Base-by-base conservation (phyloP, 1,140 invertebrate species). In the Melanaphis sacchari region DNA sequence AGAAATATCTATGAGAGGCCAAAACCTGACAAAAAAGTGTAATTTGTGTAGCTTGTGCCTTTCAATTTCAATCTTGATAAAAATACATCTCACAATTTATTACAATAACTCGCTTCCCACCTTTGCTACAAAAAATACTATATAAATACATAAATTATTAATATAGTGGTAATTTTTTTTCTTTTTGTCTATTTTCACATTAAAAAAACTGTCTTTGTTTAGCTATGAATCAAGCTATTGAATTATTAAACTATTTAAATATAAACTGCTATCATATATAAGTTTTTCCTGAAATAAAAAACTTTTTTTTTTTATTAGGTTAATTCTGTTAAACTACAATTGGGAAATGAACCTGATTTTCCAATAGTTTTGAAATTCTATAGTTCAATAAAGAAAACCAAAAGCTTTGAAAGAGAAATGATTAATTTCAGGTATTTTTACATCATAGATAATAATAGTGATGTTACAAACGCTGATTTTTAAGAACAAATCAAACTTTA, bases 401-500 rank as follows among this genome's bases (percentile, higher is more conserved):
- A 49, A 87, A 49, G 26, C 76, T 89, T 90, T 89, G 93, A 89
- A 89, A 76, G n/a, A 76, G 88, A 89, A 76, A 93, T 93, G 2
- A 89, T 81, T 89, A 93, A 93, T 22, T 89, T 89, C 40, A 89
- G 54, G 85, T 93, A 93, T 59, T 76, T n/a, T n/a, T n/a, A n/a
- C 15, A 66, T 43, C 43, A 43, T 49, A 49, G 9, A 31, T 36
- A 66, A 66, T n/a, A 66, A 66, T 59, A n/a, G 59, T 76, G 31
- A 76, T n/a, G 15, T 76, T 76, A 76, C 31, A 76, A 76, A n/a
- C 4, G 11, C 15, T 66, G 3, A n/a, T 76, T 76, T 66, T 76
- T 76, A 8, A n/a, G 4, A 9, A 31, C 8, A 59, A 59, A 59
- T 31, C 9, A 18, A 31, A 31, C 26, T 59, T 59, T 59, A 0